These are phyloP conservation scores for Neopelma chrysocephalum DNA, from an alignment of 2,797 vertebrate genomes.

Conservation along the genomic window DNA sequence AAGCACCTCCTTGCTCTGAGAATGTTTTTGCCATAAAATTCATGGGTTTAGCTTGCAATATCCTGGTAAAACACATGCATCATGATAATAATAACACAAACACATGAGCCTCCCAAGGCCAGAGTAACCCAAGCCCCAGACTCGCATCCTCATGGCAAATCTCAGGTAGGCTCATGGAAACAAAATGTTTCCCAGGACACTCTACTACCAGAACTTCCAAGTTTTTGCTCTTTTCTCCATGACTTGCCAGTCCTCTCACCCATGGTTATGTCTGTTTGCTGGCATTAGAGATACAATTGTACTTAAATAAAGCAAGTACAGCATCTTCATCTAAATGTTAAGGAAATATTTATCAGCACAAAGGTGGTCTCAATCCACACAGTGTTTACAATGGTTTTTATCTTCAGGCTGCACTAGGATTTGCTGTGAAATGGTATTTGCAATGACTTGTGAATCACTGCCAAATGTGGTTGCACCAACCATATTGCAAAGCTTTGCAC, in stretches of 20 bases:
- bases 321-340: constrained; percentile 11
- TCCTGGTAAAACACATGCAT: not conserved
- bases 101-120: not conserved
- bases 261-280: not conserved
- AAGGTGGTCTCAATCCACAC: not conserved
- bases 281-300: not conserved
- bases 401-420: constrained; percentile 37
- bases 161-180: not conserved
- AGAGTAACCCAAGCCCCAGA: not conserved
- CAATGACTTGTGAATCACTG: constrained; percentile 53
- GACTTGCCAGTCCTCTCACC: not conserved
- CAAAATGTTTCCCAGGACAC: not conserved
- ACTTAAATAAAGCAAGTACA: constrained; percentile 31
- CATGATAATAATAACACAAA: not conserved
- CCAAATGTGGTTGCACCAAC: constrained; percentile 15
- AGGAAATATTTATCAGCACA: constrained; percentile 41
- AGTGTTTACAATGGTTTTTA: constrained; percentile 20
- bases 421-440: constrained; percentile 51
- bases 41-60: not conserved
- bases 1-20: not conserved
- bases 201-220: not conserved
- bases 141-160: not conserved
- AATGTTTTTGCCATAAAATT: not conserved
- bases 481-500: constrained; percentile 35
- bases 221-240: not conserved